phyloP scores from a whole-genome alignment of 2,888 invertebrate species.

The Acanthosepion pharaonis region DNA sequence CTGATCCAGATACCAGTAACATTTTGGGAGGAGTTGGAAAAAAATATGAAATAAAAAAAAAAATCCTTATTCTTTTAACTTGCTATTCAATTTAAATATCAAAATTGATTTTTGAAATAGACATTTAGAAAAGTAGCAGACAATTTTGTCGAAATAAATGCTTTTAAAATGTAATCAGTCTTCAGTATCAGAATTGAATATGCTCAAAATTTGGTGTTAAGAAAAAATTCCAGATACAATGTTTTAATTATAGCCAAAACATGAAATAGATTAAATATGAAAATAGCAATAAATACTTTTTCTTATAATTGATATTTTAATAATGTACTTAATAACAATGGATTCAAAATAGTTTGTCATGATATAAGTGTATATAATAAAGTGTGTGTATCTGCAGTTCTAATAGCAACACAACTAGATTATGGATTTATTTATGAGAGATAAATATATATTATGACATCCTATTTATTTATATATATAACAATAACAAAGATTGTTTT shows the following conservation, averaged over 20 bases:
- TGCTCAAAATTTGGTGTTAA: too few relatives aligned
- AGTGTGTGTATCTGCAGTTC: background rate
- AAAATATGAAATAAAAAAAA: too few relatives aligned
- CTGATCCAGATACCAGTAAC: too few relatives aligned
- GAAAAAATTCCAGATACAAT: too few relatives aligned
- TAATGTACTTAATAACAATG: background rate
- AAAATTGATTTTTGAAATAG: background rate
- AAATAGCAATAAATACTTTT: background rate
- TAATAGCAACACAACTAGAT: background rate
- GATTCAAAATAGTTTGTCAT: background rate
- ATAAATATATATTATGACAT: background rate
- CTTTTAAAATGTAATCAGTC: too few relatives aligned
- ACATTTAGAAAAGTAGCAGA: background rate
- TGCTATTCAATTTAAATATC: too few relatives aligned
- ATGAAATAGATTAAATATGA: background rate
- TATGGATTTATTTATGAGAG: conserved; percentile 2
- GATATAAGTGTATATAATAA: background rate
- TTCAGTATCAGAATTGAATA: background rate
- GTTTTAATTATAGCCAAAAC: too few relatives aligned
- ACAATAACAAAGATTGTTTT: background rate
- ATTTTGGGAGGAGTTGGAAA: too few relatives aligned
- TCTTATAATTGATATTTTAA: background rate
- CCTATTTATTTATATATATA: background rate
- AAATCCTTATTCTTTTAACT: too few relatives aligned
- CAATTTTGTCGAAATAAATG: background rate